phyloP scores from a whole-genome alignment of 2,797 vertebrate genomes.

The Semotilus atromaculatus region DNA sequence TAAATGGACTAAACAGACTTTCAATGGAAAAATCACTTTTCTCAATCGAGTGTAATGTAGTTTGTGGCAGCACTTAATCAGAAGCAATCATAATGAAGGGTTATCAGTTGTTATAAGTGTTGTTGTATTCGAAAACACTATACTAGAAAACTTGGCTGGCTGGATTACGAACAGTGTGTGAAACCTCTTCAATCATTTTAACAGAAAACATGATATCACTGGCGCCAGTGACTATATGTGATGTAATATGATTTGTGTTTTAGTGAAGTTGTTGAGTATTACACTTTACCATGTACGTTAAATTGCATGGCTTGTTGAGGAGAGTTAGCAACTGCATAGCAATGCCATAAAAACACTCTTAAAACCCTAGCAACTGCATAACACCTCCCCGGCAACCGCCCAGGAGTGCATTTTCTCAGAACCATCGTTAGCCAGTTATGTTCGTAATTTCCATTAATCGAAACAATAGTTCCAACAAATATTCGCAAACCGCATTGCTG shows the following conservation, averaged over 20 bases:
- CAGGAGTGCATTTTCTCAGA: background rate
- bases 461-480: background rate
- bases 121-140: background rate
- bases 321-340: background rate
- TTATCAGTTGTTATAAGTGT: background rate
- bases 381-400: background rate
- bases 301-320: background rate
- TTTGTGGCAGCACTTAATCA: background rate
- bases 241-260: constrained; percentile 28
- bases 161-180: background rate
- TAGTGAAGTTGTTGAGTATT: constrained; percentile 6
- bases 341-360: background rate
- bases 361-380: background rate
- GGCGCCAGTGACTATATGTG: background rate
- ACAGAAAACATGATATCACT: constrained; percentile 35
- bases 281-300: background rate
- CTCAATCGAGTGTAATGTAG: background rate
- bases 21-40: constrained; percentile 15
- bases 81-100: background rate
- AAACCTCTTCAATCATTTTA: constrained; percentile 22
- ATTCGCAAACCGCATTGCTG: background rate
- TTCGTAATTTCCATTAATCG: background rate
- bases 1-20: constrained; percentile 11
- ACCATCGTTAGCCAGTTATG: background rate
- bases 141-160: background rate